A percentile compares a stretch with the other conserved stretches of the same genome.
These are phyloP conservation scores for Zygaena filipendulae DNA, from an alignment of 2,888 invertebrate species.

Conservation along the genomic window DNA sequence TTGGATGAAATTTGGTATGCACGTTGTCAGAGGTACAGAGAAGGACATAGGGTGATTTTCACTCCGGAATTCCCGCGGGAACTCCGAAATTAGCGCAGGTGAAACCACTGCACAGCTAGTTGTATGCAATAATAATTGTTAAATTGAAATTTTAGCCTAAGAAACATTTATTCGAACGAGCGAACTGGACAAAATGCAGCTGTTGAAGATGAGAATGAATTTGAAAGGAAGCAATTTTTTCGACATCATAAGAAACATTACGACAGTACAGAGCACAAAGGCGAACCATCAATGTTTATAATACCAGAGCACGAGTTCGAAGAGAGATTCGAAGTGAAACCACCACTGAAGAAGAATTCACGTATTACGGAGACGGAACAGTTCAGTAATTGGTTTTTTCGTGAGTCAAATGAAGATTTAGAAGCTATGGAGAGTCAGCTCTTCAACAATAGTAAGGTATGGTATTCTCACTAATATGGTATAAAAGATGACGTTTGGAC, in stretches of 20 bases:
- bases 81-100: no score
- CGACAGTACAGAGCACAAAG: conserved; percentile 25
- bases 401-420: conserved; percentile 46
- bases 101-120: no score
- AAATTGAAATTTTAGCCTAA: conserved; percentile 29
- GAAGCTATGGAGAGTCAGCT: conserved; percentile 41
- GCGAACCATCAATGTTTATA: conserved; percentile 33
- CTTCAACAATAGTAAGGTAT: conserved; percentile 36
- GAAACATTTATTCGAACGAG: conserved; percentile 49
- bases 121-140: no score
- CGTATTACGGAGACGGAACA: conserved; percentile 24
- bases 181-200: conserved; percentile 28
- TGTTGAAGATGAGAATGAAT: conserved; percentile 27
- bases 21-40: no score
- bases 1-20: no score
- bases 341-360: conserved; percentile 40
- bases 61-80: no score
- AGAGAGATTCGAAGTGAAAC: conserved; percentile 64
- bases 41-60: no score
- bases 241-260: conserved; percentile 47
- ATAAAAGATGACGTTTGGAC: no score
- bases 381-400: conserved; percentile 53
- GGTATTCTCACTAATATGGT: no score
- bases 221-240: conserved; percentile 44
- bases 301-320: conserved; percentile 72